phyloP scores from a whole-genome alignment of 2,888 invertebrate genomes.

The Punctoribates punctum region DNA sequence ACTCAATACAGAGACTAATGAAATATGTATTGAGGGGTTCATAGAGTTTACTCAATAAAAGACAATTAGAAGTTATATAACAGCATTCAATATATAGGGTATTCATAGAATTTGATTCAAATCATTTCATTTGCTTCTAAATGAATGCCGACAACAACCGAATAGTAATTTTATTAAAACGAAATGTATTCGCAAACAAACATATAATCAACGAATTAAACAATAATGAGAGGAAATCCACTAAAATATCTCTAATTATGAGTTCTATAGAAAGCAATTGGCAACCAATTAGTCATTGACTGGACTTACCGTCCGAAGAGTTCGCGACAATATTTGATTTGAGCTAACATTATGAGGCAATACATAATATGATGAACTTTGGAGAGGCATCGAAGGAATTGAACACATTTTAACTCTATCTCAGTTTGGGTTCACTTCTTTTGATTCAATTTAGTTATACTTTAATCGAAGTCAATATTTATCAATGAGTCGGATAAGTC shows the following conservation, averaged over 20 bases:
- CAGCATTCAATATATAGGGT: not conserved
- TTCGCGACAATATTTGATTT: slow-evolving; percentile 19
- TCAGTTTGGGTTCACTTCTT: not conserved
- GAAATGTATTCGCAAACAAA: not conserved
- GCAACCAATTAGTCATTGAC: not conserved
- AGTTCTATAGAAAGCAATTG: not conserved
- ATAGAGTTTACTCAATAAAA: slow-evolving; percentile 28
- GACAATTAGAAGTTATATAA: slow-evolving; percentile 9
- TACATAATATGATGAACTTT: slow-evolving; percentile 20
- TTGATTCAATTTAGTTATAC: not conserved
- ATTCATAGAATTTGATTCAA: not conserved
- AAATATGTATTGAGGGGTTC: slow-evolving; percentile 29
- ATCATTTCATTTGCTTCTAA: not conserved
- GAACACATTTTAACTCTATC: slow-evolving; percentile 11
- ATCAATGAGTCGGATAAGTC: not conserved
- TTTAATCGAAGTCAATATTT: not conserved
- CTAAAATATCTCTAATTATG: too few relatives aligned
- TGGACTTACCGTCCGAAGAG: not conserved
- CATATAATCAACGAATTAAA: not conserved
- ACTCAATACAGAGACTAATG: slow-evolving; percentile 1
- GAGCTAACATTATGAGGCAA: not conserved
- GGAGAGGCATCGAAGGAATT: not conserved
- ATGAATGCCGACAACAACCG: not conserved
- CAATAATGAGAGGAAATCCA: not conserved
- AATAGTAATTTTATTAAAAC: not conserved